These are phyloP conservation scores for Drosophila ustulata DNA, from an alignment of 2,888 invertebrate genomes.

Conservation along the genomic window DNA sequence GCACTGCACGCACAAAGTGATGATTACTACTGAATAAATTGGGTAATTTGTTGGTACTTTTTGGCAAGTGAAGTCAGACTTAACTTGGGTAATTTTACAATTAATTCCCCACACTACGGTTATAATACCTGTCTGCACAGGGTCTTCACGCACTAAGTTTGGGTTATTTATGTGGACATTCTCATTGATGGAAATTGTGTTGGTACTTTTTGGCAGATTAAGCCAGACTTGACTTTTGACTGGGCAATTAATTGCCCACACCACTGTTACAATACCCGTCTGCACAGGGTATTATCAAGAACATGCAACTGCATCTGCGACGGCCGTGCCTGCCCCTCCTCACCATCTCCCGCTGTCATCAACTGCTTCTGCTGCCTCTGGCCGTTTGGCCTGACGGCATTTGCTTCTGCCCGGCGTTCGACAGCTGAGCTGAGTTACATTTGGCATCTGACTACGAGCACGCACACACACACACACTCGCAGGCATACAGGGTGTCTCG, in stretches of 20 bases:
- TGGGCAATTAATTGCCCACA: neutral
- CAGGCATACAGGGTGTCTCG: conserved; percentile 46
- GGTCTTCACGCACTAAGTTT: neutral
- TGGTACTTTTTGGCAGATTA: neutral
- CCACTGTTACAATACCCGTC: neutral
- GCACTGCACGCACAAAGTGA: neutral
- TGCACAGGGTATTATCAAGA: conserved; percentile 11
- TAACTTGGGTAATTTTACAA: too few species aligned
- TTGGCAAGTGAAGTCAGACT: neutral
- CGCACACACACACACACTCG: neutral
- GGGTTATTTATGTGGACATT: neutral
- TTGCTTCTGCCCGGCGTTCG: conserved; percentile 53
- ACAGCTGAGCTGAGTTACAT: conserved; percentile 54
- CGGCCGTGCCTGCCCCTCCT: neutral
- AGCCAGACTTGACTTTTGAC: neutral
- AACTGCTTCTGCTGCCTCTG: conserved; percentile 10
- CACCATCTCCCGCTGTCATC: neutral
- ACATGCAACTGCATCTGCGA: conserved; percentile 14
- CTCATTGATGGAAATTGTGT: neutral
- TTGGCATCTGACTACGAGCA: conserved; percentile 19
- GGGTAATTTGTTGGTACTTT: neutral
- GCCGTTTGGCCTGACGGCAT: conserved; percentile 56
- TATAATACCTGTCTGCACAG: neutral
- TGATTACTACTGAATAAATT: neutral
- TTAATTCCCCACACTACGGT: neutral